Evolutionary conservation across 2,113 vertebrate species (phyloP).

Genomic region (Lipotes vexillifer): DNA sequence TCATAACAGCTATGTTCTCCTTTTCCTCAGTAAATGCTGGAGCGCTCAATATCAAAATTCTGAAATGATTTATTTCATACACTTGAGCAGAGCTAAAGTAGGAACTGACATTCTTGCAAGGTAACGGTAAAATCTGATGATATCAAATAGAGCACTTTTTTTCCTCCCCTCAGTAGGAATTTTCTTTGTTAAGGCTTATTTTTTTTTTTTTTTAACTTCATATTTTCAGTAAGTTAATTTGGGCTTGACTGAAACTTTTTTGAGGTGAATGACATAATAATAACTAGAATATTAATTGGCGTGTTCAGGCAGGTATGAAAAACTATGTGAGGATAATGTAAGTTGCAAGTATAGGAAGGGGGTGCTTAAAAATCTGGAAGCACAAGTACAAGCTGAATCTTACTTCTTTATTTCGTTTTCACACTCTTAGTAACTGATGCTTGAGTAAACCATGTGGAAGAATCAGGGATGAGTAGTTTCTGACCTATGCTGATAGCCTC

Average conservation of each 20-base stretch:
- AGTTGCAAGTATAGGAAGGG: not conserved
- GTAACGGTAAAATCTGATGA: not conserved
- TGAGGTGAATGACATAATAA: not conserved
- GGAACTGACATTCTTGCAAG: not conserved
- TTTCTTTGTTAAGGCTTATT: not conserved
- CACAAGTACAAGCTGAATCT: not conserved
- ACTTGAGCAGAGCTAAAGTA: not conserved
- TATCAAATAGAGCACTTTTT: not conserved
- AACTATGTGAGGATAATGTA: not conserved
- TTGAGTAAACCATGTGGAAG: not conserved
- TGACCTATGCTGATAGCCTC: not conserved
- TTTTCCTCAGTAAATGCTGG: not conserved
- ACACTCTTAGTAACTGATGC: not conserved
- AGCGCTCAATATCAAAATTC: not conserved
- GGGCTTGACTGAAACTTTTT: not conserved
- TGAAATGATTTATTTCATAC: not conserved
- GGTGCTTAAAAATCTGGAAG: not conserved
- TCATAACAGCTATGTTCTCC: not conserved
- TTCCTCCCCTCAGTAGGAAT: not conserved
- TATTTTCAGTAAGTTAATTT: constrained; percentile 21
- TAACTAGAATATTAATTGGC: constrained; percentile 17
- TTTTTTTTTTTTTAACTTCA: not conserved
- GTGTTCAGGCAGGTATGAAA: not conserved
- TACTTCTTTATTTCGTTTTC: not conserved
- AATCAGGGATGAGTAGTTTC: not conserved